These are phyloP conservation scores for Microtus agrestis DNA, from an alignment of 2,797 vertebrate genomes.

Conservation along the genomic window DNA sequence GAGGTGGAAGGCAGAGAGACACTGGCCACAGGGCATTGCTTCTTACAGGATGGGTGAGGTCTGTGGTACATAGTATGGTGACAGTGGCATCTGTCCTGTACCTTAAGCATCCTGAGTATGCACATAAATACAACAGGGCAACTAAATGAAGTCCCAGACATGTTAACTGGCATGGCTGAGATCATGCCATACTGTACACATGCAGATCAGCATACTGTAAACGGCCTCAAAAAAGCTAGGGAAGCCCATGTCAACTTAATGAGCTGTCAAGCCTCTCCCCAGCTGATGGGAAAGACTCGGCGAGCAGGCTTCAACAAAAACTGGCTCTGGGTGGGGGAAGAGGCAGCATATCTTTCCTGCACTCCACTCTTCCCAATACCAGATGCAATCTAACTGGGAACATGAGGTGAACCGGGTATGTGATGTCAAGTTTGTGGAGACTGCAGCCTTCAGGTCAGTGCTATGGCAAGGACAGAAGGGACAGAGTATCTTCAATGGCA, in stretches of 20 bases:
- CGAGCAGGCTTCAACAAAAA: background rate
- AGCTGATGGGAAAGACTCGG: background rate
- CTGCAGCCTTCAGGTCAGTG: background rate
- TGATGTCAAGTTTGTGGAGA: background rate
- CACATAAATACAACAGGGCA: background rate
- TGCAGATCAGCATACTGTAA: background rate
- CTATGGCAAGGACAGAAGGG: background rate
- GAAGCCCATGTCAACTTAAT: rapidly evolving
- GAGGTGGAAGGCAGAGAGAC: background rate
- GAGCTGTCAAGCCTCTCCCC: background rate
- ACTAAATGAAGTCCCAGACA: background rate
- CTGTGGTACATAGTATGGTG: background rate
- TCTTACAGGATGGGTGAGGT: too few species aligned
- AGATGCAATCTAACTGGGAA: background rate
- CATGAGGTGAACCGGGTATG: background rate
- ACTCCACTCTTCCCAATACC: background rate
- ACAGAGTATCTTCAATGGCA: too few species aligned
- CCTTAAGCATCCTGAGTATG: background rate
- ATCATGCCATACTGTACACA: background rate
- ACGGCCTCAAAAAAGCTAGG: too few species aligned
- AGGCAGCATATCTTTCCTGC: background rate
- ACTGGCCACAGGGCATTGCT: background rate
- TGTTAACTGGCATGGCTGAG: background rate
- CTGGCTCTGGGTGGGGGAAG: background rate
- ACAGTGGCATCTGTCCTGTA: background rate